Evolutionary conservation across 2,888 invertebrate genomes (phyloP).

Genomic region (Tetragonula carbonaria): DNA sequence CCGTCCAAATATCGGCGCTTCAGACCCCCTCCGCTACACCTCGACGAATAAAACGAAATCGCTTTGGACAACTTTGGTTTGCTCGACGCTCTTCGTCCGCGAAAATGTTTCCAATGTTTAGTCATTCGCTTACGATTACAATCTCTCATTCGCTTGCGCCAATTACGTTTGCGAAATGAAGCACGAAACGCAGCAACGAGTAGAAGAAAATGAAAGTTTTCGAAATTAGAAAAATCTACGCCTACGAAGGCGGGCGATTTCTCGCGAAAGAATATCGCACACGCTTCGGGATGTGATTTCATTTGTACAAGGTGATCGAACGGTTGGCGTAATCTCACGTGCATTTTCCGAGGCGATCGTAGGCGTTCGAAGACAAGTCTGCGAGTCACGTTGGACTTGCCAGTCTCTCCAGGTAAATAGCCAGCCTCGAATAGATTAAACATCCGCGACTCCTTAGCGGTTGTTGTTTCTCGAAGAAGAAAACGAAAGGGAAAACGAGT

Average conservation of each 20-base stretch:
- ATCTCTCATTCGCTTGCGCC: too few species aligned
- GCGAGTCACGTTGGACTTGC: neutral
- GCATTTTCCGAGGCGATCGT: neutral
- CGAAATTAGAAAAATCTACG: neutral
- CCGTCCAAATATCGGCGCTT: constrained; percentile 47
- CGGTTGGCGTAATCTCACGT: constrained; percentile 1
- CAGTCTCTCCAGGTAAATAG: neutral
- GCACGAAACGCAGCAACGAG: too few species aligned
- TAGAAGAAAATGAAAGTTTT: neutral
- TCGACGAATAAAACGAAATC: neutral
- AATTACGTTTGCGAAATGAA: too few species aligned
- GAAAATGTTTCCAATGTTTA: too few species aligned
- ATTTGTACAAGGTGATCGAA: neutral
- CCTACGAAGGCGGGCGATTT: neutral
- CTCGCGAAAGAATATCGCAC: neutral
- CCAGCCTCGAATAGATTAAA: constrained; percentile 1
- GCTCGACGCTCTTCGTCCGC: too few species aligned
- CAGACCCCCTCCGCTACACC: constrained; percentile 30
- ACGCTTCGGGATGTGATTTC: neutral
- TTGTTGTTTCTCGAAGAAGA: neutral
- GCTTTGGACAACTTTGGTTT: too few species aligned
- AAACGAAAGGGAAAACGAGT: neutral
- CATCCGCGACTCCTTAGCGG: neutral
- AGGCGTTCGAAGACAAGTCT: constrained; percentile 15
- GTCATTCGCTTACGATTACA: too few species aligned